These are phyloP conservation scores for Adineta ricciae DNA, from an alignment of 2,888 invertebrate genomes.

Conservation along the genomic window DNA sequence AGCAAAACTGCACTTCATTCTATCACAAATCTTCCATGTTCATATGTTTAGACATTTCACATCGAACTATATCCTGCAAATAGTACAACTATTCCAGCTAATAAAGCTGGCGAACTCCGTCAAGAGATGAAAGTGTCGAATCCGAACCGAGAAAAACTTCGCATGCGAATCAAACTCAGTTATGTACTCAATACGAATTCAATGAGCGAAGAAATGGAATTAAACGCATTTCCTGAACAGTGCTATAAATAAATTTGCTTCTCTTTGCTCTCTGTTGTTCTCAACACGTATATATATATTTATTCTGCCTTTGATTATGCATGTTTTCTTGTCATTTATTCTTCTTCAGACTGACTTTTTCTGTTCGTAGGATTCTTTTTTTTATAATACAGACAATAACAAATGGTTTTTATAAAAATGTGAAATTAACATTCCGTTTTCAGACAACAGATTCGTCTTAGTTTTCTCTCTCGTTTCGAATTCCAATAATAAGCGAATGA, in stretches of 20 bases:
- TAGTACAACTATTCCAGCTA: slow-evolving; percentile 69
- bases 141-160: slow-evolving; percentile 66
- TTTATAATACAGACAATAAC: not conserved
- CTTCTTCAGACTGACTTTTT: not conserved
- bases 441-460: too few species aligned
- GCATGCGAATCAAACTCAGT: not conserved
- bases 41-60: slow-evolving; percentile 71
- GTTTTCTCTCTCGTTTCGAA: too few species aligned
- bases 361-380: not conserved
- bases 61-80: slow-evolving; percentile 89
- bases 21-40: not conserved
- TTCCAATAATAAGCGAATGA: too few species aligned
- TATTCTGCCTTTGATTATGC: not conserved
- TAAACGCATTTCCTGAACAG: slow-evolving; percentile 13
- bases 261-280: not conserved
- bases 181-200: not conserved
- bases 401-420: not conserved
- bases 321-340: not conserved
- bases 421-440: too few species aligned
- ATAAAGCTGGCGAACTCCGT: slow-evolving; percentile 64
- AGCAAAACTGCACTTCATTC: slow-evolving; percentile 29
- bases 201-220: not conserved
- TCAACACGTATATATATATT: not conserved
- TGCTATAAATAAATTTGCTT: not conserved
- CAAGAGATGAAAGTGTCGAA: slow-evolving; percentile 81